A percentile compares a stretch with the other conserved stretches of the same genome.
These are phyloP conservation scores for Tyrannus savana DNA, from an alignment of 2,113 vertebrate species.

Conservation along the genomic window DNA sequence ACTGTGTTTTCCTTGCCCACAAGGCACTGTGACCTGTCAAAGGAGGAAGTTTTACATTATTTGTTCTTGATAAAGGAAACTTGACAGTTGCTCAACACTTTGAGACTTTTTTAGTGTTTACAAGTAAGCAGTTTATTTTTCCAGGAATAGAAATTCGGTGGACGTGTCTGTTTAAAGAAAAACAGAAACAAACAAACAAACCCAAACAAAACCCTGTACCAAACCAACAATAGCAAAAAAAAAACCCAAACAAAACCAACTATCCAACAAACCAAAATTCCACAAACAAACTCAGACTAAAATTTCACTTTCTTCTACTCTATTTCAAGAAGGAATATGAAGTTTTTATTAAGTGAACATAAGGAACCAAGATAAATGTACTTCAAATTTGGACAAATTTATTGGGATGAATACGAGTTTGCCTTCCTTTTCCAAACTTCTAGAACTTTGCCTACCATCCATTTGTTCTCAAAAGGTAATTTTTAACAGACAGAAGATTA, in stretches of 20 bases:
- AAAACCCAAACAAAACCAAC: accelerated
- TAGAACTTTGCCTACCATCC: background rate
- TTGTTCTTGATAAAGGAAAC: background rate
- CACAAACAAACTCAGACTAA: background rate
- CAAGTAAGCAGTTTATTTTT: background rate
- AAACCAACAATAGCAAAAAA: background rate
- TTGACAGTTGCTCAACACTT: background rate
- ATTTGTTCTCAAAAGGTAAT: background rate
- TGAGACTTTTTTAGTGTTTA: background rate
- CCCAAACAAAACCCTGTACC: background rate
- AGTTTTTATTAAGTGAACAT: background rate
- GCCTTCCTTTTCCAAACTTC: background rate
- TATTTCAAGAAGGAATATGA: background rate
- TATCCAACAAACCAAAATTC: background rate
- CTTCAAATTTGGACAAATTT: background rate
- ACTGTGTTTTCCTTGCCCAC: background rate
- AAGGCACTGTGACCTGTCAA: background rate
- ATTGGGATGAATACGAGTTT: background rate
- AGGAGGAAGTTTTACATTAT: background rate
- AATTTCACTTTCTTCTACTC: background rate
- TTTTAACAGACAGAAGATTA: background rate
- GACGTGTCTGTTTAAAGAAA: background rate
- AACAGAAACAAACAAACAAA: background rate
- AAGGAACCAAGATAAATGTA: background rate
- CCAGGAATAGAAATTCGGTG: background rate